Evolutionary conservation across 2,797 vertebrate species (phyloP).

Genomic region (Neopelma chrysocephalum): DNA sequence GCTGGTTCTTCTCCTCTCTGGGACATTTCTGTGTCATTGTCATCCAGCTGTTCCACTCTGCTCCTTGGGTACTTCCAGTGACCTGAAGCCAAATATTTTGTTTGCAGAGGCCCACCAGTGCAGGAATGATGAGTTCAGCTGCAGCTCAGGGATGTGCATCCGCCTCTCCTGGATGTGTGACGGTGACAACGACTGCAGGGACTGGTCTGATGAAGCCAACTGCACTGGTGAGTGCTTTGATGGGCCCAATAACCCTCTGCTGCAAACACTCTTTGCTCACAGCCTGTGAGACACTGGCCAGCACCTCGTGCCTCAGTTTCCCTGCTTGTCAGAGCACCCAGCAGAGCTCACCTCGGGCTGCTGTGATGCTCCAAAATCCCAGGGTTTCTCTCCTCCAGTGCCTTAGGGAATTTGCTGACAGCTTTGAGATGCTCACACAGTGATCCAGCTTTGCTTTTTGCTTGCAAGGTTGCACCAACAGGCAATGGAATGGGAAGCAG

Average conservation of each 20-base stretch:
- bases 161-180: constrained; percentile 95
- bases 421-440: not conserved
- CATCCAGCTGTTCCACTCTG: not conserved
- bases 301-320: not conserved
- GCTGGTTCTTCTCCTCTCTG: rapidly evolving
- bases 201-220: constrained; percentile 96
- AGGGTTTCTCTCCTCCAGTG: not conserved
- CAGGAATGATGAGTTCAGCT: constrained; percentile 87
- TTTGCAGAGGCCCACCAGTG: constrained; percentile 90
- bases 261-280: not conserved
- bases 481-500: not conserved
- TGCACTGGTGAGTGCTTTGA: constrained; percentile 85
- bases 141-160: constrained; percentile 92
- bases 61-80: not conserved
- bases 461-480: not conserved
- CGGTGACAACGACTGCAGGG: constrained; percentile 96
- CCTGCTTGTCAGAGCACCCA: not conserved
- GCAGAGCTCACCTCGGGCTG: not conserved
- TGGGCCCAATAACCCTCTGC: not conserved
- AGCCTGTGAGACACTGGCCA: not conserved
- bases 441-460: not conserved
- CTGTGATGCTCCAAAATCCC: not conserved
- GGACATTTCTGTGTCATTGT: rapidly evolving
- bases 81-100: not conserved
- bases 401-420: not conserved